Percentiles rank a stretch among this genome's conserved stretches.
Conservation (phyloP, 2,797 vertebrate species). For the Enteromius paludinosus region DNA sequence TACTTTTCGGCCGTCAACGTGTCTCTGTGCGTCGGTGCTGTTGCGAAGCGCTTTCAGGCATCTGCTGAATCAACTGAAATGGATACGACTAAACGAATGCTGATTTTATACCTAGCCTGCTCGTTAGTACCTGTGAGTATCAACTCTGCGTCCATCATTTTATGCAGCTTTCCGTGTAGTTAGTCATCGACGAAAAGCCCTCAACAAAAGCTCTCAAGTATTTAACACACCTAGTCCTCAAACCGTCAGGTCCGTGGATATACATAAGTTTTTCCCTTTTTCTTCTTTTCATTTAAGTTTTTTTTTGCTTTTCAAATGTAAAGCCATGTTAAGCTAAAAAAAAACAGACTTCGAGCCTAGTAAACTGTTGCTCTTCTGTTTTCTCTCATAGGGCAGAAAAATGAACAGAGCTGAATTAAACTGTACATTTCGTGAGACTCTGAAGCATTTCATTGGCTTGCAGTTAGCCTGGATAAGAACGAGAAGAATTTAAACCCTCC, state of each 20-base stretch:
- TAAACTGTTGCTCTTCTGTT: not conserved
- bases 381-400: not conserved
- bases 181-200: not conserved
- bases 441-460: not conserved
- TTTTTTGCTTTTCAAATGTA: not conserved
- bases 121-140: conserved; percentile 58
- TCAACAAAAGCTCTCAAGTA: not conserved
- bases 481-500: not conserved
- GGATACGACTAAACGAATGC: conserved; percentile 43
- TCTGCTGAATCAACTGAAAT: conserved; percentile 18
- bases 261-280: not conserved
- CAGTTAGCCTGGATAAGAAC: too few relatives aligned
- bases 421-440: not conserved
- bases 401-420: not conserved
- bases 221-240: conserved; percentile 16
- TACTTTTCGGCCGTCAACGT: conserved; percentile 16
- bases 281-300: not conserved
- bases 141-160: not conserved
- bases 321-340: not conserved
- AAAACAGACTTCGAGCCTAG: not conserved
- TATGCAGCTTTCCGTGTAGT: not conserved
- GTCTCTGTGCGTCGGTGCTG: not conserved
- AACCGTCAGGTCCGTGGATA: not conserved
- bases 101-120: conserved; percentile 51
- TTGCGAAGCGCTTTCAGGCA: not conserved